Evolutionary conservation across 2,113 vertebrate genomes (phyloP).

Genomic region (Heteronetta atricapilla): DNA sequence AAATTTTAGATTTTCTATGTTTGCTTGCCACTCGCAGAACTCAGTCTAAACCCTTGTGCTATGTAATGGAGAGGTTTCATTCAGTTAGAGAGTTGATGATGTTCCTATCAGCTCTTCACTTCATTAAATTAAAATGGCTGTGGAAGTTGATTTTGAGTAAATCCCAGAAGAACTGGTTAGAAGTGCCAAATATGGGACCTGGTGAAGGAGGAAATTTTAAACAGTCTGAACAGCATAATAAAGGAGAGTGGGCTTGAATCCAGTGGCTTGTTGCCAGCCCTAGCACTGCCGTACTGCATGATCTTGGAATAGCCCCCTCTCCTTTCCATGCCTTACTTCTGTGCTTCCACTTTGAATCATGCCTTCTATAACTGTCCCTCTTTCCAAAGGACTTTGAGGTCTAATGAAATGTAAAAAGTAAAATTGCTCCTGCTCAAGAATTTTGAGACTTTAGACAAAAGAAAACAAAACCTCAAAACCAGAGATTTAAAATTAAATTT

Average conservation of each 20-base stretch:
- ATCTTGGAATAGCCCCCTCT: no score
- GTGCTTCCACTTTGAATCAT: not conserved
- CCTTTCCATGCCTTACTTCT: not conserved
- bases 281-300: accelerated
- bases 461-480: no score
- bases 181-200: not conserved
- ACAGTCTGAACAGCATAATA: not conserved
- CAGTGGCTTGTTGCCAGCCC: accelerated
- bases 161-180: not conserved
- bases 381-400: not conserved
- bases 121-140: not conserved
- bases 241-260: accelerated
- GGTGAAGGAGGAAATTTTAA: not conserved
- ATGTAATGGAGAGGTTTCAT: not conserved
- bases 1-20: not conserved
- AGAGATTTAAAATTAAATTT: not conserved
- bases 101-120: not conserved
- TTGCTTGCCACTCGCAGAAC: not conserved
- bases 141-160: not conserved
- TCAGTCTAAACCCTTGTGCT: not conserved
- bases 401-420: not conserved
- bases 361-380: not conserved
- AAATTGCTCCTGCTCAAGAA: not conserved
- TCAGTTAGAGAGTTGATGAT: not conserved
- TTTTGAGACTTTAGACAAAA: not conserved